Evolutionary conservation across 1,140 invertebrate species (phyloP).

Genomic region (Macrosteles quadrilineatus): DNA sequence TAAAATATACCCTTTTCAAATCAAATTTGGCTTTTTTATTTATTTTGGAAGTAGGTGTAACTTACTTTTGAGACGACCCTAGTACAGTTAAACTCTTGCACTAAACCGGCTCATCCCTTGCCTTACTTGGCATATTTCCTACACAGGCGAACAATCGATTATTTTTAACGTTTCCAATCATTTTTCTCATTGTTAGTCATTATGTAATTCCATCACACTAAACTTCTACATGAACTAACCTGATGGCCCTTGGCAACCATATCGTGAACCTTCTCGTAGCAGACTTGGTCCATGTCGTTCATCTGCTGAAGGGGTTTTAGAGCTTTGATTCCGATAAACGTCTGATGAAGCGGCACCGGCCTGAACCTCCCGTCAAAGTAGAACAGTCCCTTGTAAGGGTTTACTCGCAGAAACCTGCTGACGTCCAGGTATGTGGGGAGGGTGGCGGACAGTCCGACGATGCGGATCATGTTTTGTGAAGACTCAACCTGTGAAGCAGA

Average conservation of each 20-base stretch:
- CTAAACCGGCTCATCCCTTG: too few relatives aligned
- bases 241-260: constrained; percentile 91
- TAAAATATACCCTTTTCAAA: too few relatives aligned
- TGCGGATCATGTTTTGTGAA: constrained; percentile 95
- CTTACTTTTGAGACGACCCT: too few relatives aligned
- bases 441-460: constrained; percentile 97
- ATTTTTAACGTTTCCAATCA: too few relatives aligned
- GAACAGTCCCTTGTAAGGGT: constrained; percentile 90
- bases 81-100: too few relatives aligned
- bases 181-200: too few relatives aligned
- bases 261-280: constrained; percentile 89
- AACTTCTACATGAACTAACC: too few relatives aligned
- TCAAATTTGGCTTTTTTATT: too few relatives aligned
- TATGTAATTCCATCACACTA: too few relatives aligned
- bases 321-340: constrained; percentile 90
- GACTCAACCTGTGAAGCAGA: constrained; percentile 73
- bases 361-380: constrained; percentile 97
- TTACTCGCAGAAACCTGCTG: constrained; percentile 90
- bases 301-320: constrained; percentile 74
- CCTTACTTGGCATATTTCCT: too few relatives aligned
- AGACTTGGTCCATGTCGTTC: constrained; percentile 88
- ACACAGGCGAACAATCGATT: too few relatives aligned
- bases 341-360: constrained; percentile 91
- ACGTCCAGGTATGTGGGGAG: constrained; percentile 98
- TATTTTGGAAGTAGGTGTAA: too few relatives aligned